Conservation (phyloP, 2,797 vertebrate species). For the Helarctos malayanus region DNA sequence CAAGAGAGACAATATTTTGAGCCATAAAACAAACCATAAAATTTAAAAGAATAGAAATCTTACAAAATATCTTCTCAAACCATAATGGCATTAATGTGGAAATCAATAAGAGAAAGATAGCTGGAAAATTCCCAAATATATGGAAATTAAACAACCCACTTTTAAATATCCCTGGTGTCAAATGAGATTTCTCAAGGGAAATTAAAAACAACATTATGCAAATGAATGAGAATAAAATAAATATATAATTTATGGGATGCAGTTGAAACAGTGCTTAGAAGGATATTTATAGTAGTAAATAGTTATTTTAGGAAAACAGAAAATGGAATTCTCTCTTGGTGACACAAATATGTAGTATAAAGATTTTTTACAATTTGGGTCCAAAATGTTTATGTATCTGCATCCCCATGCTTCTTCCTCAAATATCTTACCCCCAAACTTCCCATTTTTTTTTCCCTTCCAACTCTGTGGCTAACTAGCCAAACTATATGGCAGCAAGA, state of each 20-base stretch:
- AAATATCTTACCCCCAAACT: neutral
- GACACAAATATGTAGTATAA: neutral
- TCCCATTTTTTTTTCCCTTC: neutral
- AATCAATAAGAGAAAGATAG: neutral
- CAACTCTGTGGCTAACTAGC: neutral
- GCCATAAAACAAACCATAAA: neutral
- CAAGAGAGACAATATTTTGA: neutral
- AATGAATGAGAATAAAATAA: neutral
- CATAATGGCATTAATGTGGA: neutral
- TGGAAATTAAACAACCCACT: neutral
- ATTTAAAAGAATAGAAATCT: neutral
- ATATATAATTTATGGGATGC: neutral
- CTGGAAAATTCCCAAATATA: neutral
- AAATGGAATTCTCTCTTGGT: neutral
- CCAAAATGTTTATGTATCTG: neutral
- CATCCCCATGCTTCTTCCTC: neutral
- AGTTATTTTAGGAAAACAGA: neutral
- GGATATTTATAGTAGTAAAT: neutral
- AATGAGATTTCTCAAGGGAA: neutral
- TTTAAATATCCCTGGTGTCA: neutral
- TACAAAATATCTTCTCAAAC: neutral
- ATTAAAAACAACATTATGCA: neutral
- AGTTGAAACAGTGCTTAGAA: neutral
- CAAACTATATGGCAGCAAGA: neutral
- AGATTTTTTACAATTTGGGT: neutral